A percentile compares a stretch with the other conserved stretches of the same genome.
Evolutionary conservation across 37 sponge, comb jelly and placozoan species (phyloP).

Genomic region (Aplysina aerophoba): DNA sequence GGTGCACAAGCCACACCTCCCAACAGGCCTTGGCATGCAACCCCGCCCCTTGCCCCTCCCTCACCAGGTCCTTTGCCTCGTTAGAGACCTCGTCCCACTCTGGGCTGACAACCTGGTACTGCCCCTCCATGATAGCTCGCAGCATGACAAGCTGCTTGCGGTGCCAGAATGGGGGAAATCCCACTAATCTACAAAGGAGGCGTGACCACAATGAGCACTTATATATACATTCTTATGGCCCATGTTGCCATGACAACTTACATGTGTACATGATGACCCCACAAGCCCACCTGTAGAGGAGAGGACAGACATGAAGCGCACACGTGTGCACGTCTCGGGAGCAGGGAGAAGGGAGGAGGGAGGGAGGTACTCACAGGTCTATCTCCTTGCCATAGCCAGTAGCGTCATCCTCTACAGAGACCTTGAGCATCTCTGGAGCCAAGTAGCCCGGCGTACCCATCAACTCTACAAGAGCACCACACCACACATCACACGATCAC

Average conservation of each 20-base stretch:
- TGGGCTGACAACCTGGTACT: conserved; percentile 85
- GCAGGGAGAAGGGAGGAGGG: neutral
- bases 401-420: conserved; percentile 58
- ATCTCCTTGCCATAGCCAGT: conserved; percentile 80
- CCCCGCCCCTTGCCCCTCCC: neutral
- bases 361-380: conserved; percentile 66
- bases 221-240: neutral
- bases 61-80: conserved; percentile 83
- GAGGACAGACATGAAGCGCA: too few relatives aligned
- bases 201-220: neutral
- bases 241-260: conserved; percentile 55
- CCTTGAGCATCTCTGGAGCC: conserved; percentile 89
- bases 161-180: conserved; percentile 96
- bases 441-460: conserved; percentile 91
- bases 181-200: conserved; percentile 64
- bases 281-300: conserved; percentile 79
- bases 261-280: conserved; percentile 93
- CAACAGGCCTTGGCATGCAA: neutral
- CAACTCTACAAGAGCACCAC: conserved; percentile 43
- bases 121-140: conserved; percentile 87
- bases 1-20: neutral
- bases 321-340: too few relatives aligned
- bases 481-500: neutral
- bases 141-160: conserved; percentile 89
- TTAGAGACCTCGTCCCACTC: conserved; percentile 93